A percentile compares a stretch with the other conserved stretches of the same genome.
Conservation (phyloP, 2,797 vertebrate species). For the Austrolebias charrua region DNA sequence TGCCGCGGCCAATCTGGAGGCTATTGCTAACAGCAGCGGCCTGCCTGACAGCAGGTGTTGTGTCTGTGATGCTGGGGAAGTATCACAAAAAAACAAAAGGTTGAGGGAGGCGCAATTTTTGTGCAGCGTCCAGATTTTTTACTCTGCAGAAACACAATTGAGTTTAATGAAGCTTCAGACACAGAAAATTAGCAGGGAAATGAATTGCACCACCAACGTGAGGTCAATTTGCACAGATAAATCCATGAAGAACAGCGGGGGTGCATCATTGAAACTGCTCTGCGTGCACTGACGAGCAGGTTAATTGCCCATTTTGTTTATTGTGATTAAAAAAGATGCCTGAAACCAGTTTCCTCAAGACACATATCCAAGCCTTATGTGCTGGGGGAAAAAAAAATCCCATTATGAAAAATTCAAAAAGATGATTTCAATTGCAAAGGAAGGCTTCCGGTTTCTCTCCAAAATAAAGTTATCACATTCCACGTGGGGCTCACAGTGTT, state of each 20-base stretch:
- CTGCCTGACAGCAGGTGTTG: constrained; percentile 50
- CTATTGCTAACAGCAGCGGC: constrained; percentile 47
- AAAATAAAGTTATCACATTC: constrained; percentile 27
- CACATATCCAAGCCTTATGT: constrained; percentile 58
- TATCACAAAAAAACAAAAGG: constrained; percentile 29
- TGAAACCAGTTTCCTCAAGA: constrained; percentile 67
- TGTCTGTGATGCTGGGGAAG: constrained; percentile 21
- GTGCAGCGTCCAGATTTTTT: constrained; percentile 61
- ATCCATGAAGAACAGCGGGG: constrained; percentile 73
- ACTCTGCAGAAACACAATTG: constrained; percentile 56
- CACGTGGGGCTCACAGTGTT: constrained; percentile 12
- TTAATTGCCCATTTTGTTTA: constrained; percentile 80
- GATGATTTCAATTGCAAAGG: constrained; percentile 31
- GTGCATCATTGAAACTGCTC: constrained; percentile 62
- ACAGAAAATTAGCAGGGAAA: constrained; percentile 76
- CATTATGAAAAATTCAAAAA: constrained; percentile 27
- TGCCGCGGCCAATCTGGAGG: constrained; percentile 56
- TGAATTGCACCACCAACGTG: constrained; percentile 74
- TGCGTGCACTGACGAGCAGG: constrained; percentile 68
- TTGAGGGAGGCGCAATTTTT: constrained; percentile 45
- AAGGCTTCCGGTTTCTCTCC: constrained; percentile 3
- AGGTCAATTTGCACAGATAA: constrained; percentile 77
- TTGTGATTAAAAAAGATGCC: constrained; percentile 66
- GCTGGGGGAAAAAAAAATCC: constrained; percentile 23
- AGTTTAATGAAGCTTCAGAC: constrained; percentile 73